Evolutionary conservation across 2,113 vertebrate species (phyloP), one percentile per base, ranked within the genome.

Genomic region (Hassar affinis): DNA sequence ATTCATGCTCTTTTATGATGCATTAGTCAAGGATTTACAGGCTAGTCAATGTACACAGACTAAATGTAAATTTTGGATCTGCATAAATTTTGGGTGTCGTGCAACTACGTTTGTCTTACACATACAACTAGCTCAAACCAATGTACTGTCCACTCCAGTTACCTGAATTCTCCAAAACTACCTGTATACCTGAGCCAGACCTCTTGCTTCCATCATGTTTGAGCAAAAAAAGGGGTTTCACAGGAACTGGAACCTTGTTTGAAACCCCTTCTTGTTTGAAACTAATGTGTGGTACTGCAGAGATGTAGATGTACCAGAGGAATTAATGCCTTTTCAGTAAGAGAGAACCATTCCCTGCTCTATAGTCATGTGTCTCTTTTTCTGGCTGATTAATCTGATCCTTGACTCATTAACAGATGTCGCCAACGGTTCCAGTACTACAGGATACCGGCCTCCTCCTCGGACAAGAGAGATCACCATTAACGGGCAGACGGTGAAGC

Each of bases 401-500:
- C 49, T 38, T 27, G 14, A n/a, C 47, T 54, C 27, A n/a, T 61
- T 69, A 85, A 82, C 85, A 99, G 97, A 99, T 92, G 94, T 97
- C 56, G 96, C 96, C 76, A 99, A 99, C 54, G 96, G 97, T 85
- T 93, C 93, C 90, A 95, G 94, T 89, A 96, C 97, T 77, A 93
- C 94, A 59, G 96, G 97, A 89, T 99, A 98, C 91, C 95, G 97
- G 72, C 96, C 97, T 18, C 97, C 97, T 88, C 97, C 97, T 90
- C 95, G 97, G 95, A 98, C 97, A 85, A 98, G 95, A 92, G 97
- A 99, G 93, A 93, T 99, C 87, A 92, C 96, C 87, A 98, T 99
- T 92, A 99, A 98, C 72, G 97, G 97, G 71, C 97, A 99, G 93
- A 96, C 96, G 10, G 95, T 99, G 89, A 99, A 99, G 89, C 93